Evolutionary conservation across 2,113 vertebrate genomes (phyloP).

Genomic region (Onychorhynchus coronatus): DNA sequence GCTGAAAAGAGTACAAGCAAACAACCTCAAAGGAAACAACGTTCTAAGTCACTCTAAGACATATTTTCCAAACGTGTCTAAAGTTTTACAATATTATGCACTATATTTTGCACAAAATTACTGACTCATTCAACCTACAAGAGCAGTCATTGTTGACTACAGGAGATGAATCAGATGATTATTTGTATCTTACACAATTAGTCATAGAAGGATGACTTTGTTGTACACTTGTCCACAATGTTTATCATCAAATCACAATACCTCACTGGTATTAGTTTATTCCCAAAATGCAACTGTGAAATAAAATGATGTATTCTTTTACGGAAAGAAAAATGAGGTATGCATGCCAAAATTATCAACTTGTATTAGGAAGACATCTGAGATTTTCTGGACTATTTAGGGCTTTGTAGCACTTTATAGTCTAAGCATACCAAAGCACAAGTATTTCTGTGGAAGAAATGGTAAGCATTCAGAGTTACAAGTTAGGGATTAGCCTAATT

Average conservation of each 20-base stretch:
- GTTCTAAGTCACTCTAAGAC: neutral
- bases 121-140: neutral
- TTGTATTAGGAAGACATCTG: neutral
- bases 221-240: neutral
- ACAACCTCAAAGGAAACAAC: neutral
- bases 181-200: neutral
- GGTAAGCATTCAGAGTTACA: neutral
- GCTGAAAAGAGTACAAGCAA: neutral
- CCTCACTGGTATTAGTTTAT: neutral
- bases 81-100: neutral
- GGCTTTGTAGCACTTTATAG: neutral
- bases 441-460: neutral
- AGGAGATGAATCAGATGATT: neutral
- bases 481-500: neutral
- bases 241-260: neutral
- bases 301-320: neutral
- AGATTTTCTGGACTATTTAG: neutral
- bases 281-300: neutral
- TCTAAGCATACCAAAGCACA: neutral
- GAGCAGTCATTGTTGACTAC: neutral
- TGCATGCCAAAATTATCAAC: neutral
- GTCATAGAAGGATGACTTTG: neutral
- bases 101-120: neutral
- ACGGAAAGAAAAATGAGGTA: neutral
- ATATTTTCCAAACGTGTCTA: neutral